Evolutionary conservation across 2,797 vertebrate genomes (phyloP).

Genomic region (Anabacerthia variegaticeps): DNA sequence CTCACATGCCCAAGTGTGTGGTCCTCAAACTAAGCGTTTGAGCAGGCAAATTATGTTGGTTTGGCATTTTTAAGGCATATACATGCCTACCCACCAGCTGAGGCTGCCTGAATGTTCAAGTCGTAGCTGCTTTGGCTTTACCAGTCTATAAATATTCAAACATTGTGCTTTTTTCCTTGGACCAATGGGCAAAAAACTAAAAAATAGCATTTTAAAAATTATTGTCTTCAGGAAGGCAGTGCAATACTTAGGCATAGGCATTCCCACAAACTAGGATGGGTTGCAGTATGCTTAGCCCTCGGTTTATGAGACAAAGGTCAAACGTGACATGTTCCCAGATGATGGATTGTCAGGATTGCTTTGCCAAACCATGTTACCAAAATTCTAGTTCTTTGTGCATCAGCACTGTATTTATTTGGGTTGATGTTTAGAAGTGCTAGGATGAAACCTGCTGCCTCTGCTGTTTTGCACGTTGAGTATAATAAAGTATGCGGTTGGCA

Average conservation of each 20-base stretch:
- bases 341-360: background rate
- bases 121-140: background rate
- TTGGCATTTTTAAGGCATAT: background rate
- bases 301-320: background rate
- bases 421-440: background rate
- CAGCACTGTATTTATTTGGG: slow-evolving; percentile 2
- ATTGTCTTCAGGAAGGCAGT: background rate
- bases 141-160: background rate
- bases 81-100: background rate
- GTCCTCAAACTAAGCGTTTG: background rate
- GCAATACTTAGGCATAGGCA: background rate
- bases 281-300: background rate
- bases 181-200: background rate
- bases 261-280: slow-evolving; percentile 7
- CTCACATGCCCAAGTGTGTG: background rate
- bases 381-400: slow-evolving; percentile 24
- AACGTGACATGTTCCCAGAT: slow-evolving; percentile 17
- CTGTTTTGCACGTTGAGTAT: background rate
- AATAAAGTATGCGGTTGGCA: background rate
- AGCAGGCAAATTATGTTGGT: background rate
- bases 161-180: background rate
- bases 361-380: slow-evolving; percentile 32
- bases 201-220: background rate
- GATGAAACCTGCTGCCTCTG: background rate
- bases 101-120: background rate